These are phyloP conservation scores for Polydrusus tereticollis DNA, from an alignment of 2,888 invertebrate species.

Conservation along the genomic window DNA sequence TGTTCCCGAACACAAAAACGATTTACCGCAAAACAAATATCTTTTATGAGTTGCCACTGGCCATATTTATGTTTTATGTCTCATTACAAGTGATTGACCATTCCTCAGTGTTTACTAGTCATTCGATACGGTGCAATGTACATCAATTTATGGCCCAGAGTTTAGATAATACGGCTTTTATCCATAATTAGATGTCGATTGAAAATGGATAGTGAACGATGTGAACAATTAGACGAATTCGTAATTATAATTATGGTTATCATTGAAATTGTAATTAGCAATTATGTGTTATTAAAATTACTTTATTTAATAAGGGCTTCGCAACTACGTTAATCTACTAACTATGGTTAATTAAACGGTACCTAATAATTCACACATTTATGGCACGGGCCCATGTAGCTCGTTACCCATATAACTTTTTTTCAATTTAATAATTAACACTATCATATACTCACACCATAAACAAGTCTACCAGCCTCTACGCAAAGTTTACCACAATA, in stretches of 20 bases:
- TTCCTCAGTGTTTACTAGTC: neutral
- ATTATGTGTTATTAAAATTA: slow-evolving; percentile 7
- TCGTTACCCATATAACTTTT: too few relatives aligned
- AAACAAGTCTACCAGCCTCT: too few relatives aligned
- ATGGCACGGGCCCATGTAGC: too few relatives aligned
- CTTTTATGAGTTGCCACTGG: too few relatives aligned
- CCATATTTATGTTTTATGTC: neutral
- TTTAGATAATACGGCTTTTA: neutral
- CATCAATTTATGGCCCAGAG: neutral
- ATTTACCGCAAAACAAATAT: too few relatives aligned
- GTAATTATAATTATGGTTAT: neutral
- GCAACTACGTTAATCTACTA: neutral
- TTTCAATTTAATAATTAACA: too few relatives aligned
- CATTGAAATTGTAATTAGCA: neutral
- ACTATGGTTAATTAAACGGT: neutral
- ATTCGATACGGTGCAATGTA: neutral
- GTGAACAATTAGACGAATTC: slow-evolving; percentile 2
- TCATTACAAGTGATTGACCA: neutral
- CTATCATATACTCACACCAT: too few relatives aligned
- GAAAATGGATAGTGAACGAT: slow-evolving; percentile 8
- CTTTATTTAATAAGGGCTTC: neutral
- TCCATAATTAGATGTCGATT: slow-evolving; percentile 17
- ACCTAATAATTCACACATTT: too few relatives aligned
- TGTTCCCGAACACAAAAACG: neutral
- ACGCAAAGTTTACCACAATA: too few relatives aligned